A percentile compares a stretch with the other conserved stretches of the same genome.
These are phyloP conservation scores for Phylloscopus trochilus DNA, from an alignment of 2,113 vertebrate species.

Conservation along the genomic window DNA sequence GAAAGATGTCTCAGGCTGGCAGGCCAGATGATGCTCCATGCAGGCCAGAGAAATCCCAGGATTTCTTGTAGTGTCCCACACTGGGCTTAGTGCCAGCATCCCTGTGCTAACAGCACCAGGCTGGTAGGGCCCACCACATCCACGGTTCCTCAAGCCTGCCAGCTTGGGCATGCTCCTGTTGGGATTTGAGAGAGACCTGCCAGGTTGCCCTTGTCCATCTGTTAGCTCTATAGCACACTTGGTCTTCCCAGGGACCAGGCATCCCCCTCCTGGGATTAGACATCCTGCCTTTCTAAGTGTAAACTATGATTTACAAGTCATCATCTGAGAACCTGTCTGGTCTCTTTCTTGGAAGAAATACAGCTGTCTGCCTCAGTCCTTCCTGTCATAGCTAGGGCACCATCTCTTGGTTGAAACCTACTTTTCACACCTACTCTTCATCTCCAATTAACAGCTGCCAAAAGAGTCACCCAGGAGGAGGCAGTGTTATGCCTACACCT, in stretches of 20 bases:
- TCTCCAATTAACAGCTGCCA: neutral
- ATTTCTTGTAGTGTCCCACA: fast-evolving
- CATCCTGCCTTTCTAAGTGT: neutral
- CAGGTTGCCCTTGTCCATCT: neutral
- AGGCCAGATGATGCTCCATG: neutral
- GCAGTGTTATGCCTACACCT: neutral
- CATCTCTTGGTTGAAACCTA: neutral
- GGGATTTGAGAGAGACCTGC: neutral
- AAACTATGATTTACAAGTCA: neutral
- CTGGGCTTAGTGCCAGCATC: neutral
- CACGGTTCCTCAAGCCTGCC: neutral
- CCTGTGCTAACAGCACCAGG: neutral
- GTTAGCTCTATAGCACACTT: neutral
- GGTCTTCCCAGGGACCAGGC: neutral
- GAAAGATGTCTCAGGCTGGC: neutral
- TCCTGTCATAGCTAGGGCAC: neutral
- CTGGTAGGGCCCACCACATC: neutral
- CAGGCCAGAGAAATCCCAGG: neutral
- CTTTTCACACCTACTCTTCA: neutral
- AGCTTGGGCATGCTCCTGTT: neutral
- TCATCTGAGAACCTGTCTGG: neutral
- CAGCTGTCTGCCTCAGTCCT: neutral
- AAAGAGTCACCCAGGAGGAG: neutral
- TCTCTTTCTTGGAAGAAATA: neutral
- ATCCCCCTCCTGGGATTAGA: neutral